Evolutionary conservation across 2,797 vertebrate genomes (phyloP).

Genomic region (Lindbergichthys nudifrons): DNA sequence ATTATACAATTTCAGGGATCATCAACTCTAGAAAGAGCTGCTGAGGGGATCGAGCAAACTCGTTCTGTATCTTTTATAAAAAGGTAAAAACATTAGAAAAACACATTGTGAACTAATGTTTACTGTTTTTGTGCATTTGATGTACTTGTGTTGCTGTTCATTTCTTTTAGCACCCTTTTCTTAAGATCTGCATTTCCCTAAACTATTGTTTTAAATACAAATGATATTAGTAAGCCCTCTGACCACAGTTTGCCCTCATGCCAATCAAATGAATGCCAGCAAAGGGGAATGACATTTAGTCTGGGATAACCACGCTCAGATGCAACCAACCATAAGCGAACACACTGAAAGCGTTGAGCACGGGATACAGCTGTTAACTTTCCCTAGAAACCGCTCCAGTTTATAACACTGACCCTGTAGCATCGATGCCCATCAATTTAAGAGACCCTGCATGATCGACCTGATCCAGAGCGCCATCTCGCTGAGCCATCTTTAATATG

Average conservation of each 20-base stretch:
- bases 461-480: conserved; percentile 48
- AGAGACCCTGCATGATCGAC: conserved; percentile 48
- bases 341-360: conserved; percentile 11
- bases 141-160: not conserved
- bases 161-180: not conserved
- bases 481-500: conserved; percentile 62
- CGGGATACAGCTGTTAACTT: conserved; percentile 48
- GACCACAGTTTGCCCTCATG: conserved; percentile 69
- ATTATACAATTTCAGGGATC: conserved; percentile 52
- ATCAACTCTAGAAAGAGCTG: conserved; percentile 34
- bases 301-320: conserved; percentile 28
- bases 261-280: conserved; percentile 65
- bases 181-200: not conserved
- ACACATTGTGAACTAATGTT: not conserved
- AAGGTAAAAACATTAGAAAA: conserved; percentile 1
- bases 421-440: conserved; percentile 47
- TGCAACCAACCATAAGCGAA: conserved; percentile 25
- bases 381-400: conserved; percentile 30
- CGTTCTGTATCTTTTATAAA: not conserved
- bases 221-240: conserved; percentile 46
- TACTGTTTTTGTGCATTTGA: not conserved
- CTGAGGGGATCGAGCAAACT: not conserved
- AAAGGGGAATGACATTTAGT: conserved; percentile 62
- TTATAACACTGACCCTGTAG: conserved; percentile 38
- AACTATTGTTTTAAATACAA: not conserved